Evolutionary conservation across 2,797 vertebrate species (phyloP).

Genomic region (Capromys pilorides): DNA sequence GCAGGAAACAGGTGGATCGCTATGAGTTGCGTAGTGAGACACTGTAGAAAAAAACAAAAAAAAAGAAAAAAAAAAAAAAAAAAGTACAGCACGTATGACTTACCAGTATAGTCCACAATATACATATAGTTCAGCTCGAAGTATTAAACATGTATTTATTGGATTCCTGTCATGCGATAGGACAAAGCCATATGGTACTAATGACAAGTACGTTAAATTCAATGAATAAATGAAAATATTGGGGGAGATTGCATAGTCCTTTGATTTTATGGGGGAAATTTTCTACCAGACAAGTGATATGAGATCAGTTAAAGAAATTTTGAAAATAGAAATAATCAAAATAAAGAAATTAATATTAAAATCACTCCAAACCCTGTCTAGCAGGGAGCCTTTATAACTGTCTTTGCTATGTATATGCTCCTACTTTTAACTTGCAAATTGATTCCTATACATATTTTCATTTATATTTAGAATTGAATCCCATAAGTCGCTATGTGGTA

Average conservation of each 20-base stretch:
- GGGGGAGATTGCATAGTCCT: neutral
- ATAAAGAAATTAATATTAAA: conserved; percentile 52
- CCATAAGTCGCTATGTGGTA: neutral
- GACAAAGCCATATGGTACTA: neutral
- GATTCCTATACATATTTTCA: neutral
- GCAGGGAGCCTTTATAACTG: neutral
- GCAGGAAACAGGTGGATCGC: too few species aligned
- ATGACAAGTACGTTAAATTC: neutral
- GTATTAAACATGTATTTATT: neutral
- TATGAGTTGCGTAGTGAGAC: too few species aligned
- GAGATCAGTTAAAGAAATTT: conserved; percentile 1
- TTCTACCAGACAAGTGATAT: neutral
- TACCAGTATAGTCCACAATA: neutral
- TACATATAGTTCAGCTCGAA: neutral
- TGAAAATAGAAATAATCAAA: conserved; percentile 28
- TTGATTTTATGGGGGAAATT: neutral
- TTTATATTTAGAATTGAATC: conserved; percentile 14
- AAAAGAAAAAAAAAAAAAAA: too few species aligned
- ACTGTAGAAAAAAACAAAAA: too few species aligned
- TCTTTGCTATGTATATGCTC: neutral
- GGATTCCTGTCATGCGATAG: neutral
- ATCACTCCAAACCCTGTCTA: neutral
- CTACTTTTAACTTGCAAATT: neutral
- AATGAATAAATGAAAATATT: conserved; percentile 19
- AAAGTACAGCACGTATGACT: too few species aligned